Evolutionary conservation across 2,113 vertebrate genomes (phyloP), one percentile per base, ranked within the genome.

Genomic region (Oreochromis tanganicae): DNA sequence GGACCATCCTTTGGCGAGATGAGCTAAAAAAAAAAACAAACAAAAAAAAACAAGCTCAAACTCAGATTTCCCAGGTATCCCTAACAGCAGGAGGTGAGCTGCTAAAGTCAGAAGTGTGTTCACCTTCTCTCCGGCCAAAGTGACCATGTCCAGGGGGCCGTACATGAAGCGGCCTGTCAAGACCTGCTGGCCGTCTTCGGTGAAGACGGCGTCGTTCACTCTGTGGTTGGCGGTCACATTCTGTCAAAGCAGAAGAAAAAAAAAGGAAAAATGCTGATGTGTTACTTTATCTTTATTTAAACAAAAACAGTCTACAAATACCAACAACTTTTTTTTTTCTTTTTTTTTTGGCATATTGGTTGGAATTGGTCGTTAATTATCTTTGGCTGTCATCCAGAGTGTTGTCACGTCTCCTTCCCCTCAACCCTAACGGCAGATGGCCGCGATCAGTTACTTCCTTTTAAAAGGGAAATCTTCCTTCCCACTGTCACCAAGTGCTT

Each of bases 211-310:
- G 6, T 99, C 99, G 0, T 97, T 99, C 82, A 99, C 97, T 57
- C 99, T 96, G 92, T 99, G 99, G 95, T 99, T 99, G 82, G 99
- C 98, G 1, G 99, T 97, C 89, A 99, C 98, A 0, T 99, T 99
- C 99, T 99, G 95, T 83, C 36, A 79, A 54, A 80, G 11, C 61
- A 38, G 61, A 63, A n/a, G 32, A 66, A 36, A 43, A 57, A 75
- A 46, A 78, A 68, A 84, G 27, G 3, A 34, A 8, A 80, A n/a
- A 56, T 11, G 27, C 7, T 83, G 13, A 63, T 34, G 38, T 63
- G 16, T 54, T 4, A 17, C 4, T 24, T 29, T 7, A 4, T 17
- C 5, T 41, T 41, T 17, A 32, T 46, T 82, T 34, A 34, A 82
- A 61, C 24, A 61, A 48, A 82, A 61, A 82, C 5, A 7, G 9